Conservation (phyloP, 1,140 invertebrate species). For the Teleogryllus occipitalis region DNA sequence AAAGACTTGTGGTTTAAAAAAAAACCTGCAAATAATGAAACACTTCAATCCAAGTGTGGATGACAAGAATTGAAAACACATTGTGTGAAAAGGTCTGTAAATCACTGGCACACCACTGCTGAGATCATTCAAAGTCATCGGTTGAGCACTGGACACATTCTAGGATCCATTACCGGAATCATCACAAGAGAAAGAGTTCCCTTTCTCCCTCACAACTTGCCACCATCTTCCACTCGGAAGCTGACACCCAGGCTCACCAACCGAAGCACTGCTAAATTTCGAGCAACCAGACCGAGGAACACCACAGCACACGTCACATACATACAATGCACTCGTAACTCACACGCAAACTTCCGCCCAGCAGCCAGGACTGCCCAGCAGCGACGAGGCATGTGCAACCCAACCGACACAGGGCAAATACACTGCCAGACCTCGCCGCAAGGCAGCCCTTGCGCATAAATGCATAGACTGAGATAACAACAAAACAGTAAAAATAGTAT, state of each 20-base stretch:
- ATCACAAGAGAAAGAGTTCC: neutral
- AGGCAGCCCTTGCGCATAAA: neutral
- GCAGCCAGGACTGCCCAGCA: neutral
- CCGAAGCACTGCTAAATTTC: neutral
- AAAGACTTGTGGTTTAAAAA: slow-evolving; percentile 1
- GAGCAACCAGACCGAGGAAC: neutral
- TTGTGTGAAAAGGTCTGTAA: neutral
- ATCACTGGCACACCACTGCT: neutral
- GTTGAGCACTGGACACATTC: slow-evolving; percentile 3
- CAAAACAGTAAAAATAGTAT: slow-evolving; percentile 6
- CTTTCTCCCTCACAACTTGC: neutral
- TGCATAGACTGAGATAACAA: slow-evolving; percentile 4
- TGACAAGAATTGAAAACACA: neutral
- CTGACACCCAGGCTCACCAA: neutral
- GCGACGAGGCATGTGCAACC: neutral
- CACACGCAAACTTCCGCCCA: neutral
- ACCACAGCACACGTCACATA: neutral
- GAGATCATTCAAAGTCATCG: slow-evolving; percentile 4
- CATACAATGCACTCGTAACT: neutral
- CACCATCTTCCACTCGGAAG: neutral
- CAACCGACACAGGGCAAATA: neutral
- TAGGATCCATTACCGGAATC: neutral
- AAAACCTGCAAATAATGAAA: slow-evolving; percentile 5
- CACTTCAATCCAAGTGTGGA: neutral
- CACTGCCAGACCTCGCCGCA: neutral